Evolutionary conservation across 2,888 invertebrate genomes (phyloP).

Genomic region (Eurytoma californica): DNA sequence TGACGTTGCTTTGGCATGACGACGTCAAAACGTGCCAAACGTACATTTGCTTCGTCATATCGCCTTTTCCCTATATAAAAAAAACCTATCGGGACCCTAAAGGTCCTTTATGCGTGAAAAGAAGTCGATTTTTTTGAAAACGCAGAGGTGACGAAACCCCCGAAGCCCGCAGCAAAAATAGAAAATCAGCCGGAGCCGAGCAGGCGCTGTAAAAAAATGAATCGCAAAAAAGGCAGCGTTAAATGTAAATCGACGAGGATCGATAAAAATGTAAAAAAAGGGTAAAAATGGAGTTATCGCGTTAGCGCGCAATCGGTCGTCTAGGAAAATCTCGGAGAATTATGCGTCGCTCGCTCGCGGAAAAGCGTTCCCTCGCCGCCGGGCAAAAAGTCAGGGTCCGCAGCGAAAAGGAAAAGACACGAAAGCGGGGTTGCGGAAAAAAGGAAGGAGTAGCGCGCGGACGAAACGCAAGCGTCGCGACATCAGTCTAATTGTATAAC

Average conservation of each 20-base stretch:
- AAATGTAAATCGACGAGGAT: conserved; percentile 7
- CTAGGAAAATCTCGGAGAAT: too few relatives aligned
- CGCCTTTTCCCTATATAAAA: too few relatives aligned
- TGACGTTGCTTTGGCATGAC: too few relatives aligned
- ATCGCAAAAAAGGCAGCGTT: not conserved
- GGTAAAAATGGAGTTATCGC: not conserved
- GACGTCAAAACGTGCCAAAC: too few relatives aligned
- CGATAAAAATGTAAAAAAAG: not conserved
- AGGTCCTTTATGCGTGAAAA: too few relatives aligned
- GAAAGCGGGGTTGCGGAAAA: not conserved
- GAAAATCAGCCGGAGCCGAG: too few relatives aligned
- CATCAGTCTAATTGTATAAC: conserved; percentile 33
- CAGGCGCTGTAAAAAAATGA: not conserved
- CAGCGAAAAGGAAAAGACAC: not conserved
- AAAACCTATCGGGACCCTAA: too few relatives aligned
- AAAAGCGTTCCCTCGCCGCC: not conserved
- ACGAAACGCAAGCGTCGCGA: conserved; percentile 2
- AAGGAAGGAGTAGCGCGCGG: not conserved
- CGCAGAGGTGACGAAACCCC: too few relatives aligned
- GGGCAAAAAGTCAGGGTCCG: not conserved
- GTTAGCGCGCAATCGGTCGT: not conserved
- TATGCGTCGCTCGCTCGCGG: not conserved
- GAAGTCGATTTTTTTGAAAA: too few relatives aligned
- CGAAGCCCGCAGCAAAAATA: too few relatives aligned
- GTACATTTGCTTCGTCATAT: too few relatives aligned